A percentile compares a stretch with the other conserved stretches of the same genome.
Evolutionary conservation across 2,113 vertebrate species (phyloP).

Genomic region (Corythornis cristatus): DNA sequence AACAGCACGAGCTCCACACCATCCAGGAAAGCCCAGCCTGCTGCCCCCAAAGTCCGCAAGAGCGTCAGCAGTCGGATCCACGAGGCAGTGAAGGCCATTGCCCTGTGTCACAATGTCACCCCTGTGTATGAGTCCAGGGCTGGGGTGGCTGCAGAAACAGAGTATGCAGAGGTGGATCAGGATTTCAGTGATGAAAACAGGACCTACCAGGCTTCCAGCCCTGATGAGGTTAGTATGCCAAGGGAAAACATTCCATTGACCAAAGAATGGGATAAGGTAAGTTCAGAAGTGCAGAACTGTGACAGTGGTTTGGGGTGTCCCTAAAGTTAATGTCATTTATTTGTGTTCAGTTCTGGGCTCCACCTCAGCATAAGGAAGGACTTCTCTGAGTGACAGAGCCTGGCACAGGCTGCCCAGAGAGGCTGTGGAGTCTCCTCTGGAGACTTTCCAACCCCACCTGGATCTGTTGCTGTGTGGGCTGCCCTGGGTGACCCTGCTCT

Average conservation of each 20-base stretch:
- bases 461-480: too few species aligned
- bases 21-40: conserved; percentile 75
- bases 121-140: conserved; percentile 88
- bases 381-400: too few species aligned
- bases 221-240: conserved; percentile 87
- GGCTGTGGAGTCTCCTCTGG: too few species aligned
- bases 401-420: too few species aligned
- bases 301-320: background rate
- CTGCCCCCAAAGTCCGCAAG: conserved; percentile 90
- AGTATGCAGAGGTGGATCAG: conserved; percentile 91
- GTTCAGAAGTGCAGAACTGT: background rate
- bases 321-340: background rate
- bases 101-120: conserved; percentile 95
- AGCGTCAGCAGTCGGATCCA: conserved; percentile 93
- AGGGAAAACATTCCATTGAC: background rate
- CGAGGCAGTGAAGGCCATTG: conserved; percentile 94
- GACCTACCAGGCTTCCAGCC: conserved; percentile 96
- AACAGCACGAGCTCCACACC: conserved; percentile 71
- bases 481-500: too few species aligned
- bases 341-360: too few species aligned
- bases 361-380: too few species aligned
- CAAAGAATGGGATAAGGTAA: background rate
- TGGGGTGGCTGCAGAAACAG: conserved; percentile 78
- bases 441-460: too few species aligned
- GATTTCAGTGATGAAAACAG: conserved; percentile 94